These are phyloP conservation scores for Hyposmocoma kahamanoa DNA, from an alignment of 1,140 invertebrate species.

Conservation along the genomic window DNA sequence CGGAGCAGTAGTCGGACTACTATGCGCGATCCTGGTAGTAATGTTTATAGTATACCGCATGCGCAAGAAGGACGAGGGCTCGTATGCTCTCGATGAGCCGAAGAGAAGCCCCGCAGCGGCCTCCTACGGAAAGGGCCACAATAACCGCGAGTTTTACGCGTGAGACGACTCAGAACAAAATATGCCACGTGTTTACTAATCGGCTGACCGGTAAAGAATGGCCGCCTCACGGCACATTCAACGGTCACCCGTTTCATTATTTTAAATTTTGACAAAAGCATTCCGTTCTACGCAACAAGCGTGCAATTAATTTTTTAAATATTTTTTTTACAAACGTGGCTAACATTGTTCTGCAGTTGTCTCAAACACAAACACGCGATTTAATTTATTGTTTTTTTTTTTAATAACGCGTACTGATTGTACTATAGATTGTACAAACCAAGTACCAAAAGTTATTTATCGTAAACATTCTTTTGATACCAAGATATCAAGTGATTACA, in stretches of 20 bases:
- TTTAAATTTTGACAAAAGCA: constrained; percentile 23
- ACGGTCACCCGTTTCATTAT: constrained; percentile 13
- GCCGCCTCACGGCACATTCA: neutral
- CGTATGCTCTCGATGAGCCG: constrained; percentile 97
- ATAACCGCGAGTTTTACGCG: constrained; percentile 95
- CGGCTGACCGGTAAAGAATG: constrained; percentile 15
- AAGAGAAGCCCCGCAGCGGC: constrained; percentile 93
- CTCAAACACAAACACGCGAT: constrained; percentile 8
- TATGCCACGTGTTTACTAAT: constrained; percentile 60
- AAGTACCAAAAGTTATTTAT: constrained; percentile 37
- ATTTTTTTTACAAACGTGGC: constrained; percentile 44
- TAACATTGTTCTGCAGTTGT: constrained; percentile 55
- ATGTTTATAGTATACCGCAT: constrained; percentile 99
- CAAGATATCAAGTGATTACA: too few species aligned
- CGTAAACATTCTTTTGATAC: too few species aligned
- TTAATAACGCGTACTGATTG: constrained; percentile 46
- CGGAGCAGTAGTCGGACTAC: constrained; percentile 95
- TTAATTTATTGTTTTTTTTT: constrained; percentile 22
- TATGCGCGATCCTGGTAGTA: constrained; percentile 97
- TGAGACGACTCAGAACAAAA: constrained; percentile 79
- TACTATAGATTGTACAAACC: constrained; percentile 49
- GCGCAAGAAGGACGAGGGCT: constrained; percentile 99
- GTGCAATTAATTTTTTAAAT: constrained; percentile 11
- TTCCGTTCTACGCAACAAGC: constrained; percentile 13
- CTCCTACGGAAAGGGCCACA: constrained; percentile 91